Evolutionary conservation across 1,140 invertebrate genomes (phyloP).

Genomic region (Bombus terrestris): DNA sequence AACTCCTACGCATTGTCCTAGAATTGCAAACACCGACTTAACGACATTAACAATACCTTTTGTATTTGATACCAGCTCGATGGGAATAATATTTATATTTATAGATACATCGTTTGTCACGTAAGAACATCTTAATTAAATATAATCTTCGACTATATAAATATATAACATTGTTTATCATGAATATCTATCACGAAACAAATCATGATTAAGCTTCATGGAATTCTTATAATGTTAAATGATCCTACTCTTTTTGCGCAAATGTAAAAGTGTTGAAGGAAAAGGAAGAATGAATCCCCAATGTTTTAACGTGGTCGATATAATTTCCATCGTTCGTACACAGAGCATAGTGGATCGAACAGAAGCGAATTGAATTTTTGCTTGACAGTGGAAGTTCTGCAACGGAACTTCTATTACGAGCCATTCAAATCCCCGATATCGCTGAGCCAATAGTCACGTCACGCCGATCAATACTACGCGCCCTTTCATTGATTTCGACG

Average conservation of each 20-base stretch:
- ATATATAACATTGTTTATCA: too few relatives aligned
- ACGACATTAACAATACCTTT: not conserved
- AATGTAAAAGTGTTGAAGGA: not conserved
- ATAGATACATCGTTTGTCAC: not conserved
- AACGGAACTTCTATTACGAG: conserved; percentile 5
- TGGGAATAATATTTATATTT: not conserved
- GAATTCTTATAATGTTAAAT: not conserved
- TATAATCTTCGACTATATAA: not conserved
- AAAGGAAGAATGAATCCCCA: not conserved
- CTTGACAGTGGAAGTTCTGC: not conserved
- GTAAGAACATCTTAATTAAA: not conserved
- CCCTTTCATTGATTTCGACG: conserved; percentile 66
- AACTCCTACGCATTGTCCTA: not conserved
- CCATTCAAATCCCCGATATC: conserved; percentile 43
- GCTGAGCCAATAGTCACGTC: conserved; percentile 29
- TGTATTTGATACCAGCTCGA: not conserved
- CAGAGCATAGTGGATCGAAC: not conserved
- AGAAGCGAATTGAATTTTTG: not conserved
- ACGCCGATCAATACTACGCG: conserved; percentile 62
- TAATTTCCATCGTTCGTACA: not conserved
- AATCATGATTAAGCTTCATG: not conserved
- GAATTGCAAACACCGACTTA: not conserved
- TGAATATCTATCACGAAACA: not conserved
- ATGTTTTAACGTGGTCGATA: not conserved
- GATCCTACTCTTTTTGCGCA: not conserved